Evolutionary conservation across 2,888 invertebrate species (phyloP).

Genomic region (Campaea margaritaria): DNA sequence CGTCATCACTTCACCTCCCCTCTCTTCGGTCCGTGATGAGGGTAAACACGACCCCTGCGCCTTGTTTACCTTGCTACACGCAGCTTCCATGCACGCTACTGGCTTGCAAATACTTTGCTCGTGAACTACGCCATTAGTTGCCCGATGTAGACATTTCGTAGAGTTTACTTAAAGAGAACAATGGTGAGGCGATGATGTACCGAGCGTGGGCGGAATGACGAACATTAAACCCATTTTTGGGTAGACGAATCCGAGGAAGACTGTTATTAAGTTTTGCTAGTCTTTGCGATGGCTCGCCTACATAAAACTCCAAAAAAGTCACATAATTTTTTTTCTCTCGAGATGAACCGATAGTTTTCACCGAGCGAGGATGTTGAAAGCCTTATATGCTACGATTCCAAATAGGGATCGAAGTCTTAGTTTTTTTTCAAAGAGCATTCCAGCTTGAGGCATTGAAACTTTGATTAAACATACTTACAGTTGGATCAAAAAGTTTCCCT

Average conservation of each 20-base stretch:
- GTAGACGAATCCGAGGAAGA: slow-evolving; percentile 72
- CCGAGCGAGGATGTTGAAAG: slow-evolving; percentile 2
- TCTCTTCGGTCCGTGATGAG: slow-evolving; percentile 40
- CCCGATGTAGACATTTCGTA: slow-evolving; percentile 16
- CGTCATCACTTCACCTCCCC: slow-evolving; percentile 65
- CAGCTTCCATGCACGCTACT: slow-evolving; percentile 34
- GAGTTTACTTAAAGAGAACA: slow-evolving; percentile 20
- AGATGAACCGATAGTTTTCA: neutral
- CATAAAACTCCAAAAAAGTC: slow-evolving; percentile 43
- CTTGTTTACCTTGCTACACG: slow-evolving; percentile 55
- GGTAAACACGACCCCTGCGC: slow-evolving; percentile 57
- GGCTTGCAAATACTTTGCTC: slow-evolving; percentile 38
- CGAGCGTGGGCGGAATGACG: slow-evolving; percentile 65
- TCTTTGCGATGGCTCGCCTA: slow-evolving; percentile 80
- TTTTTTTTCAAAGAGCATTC: slow-evolving; percentile 13
- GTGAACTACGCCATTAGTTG: slow-evolving; percentile 25
- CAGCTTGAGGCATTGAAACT: slow-evolving; percentile 29
- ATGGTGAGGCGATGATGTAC: slow-evolving; percentile 56
- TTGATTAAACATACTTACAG: slow-evolving; percentile 42
- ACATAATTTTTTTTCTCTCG: neutral
- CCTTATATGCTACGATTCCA: slow-evolving; percentile 5
- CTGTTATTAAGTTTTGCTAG: slow-evolving; percentile 63
- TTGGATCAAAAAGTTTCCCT: slow-evolving; percentile 38
- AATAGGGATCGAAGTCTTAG: neutral
- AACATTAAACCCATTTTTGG: slow-evolving; percentile 63